Base-by-base conservation (phyloP, 2,888 invertebrate genomes). In the Tipula unca region DNA sequence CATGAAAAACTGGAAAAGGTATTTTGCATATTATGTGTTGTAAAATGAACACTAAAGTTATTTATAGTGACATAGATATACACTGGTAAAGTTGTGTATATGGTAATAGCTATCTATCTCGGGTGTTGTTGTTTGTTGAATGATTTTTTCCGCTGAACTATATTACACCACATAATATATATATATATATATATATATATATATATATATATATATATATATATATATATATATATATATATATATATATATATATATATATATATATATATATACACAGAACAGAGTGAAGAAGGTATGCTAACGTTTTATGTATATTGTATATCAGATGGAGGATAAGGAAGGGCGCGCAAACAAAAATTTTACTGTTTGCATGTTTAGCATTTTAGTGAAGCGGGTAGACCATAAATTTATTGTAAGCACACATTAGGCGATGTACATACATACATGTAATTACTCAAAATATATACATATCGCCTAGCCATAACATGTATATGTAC, bases 21-120 rank as follows among this genome's bases (percentile, higher is more conserved):
- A 83, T 83, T 83, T 83, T 83, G 35, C 83, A 83, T 83, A 83
- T 83, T 83, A 83, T 83, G 83, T 83, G 83, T 83, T 83, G 35
- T 83, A 83, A 83, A 83, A 83, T 83, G 35, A 83, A 6, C 29
- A 83, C 83, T 83, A 35, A 32, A 32, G 83, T 35, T 83, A 83
- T 83, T 83, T 83, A 83, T 83, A 83, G 83, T 83, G 32, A 54
- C 17, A 39, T 36, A 39, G 4, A 2, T 39, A 39, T 10, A 2
- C 39, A 10, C 13, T n/a, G n/a, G 48, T 48, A 48, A 48, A 48
- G 2, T 10, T 39, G 10, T 10, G 39, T 39, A 10, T 13, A 69
- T 48, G 48, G 48, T 69, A 69, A 69, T 69, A 39, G 25, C 69
- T 69, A 20, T 69, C 69, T 69, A 20, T 13, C 69, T 69, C 69